These are phyloP conservation scores for Agrochola circellaris DNA, from an alignment of 2,888 invertebrate genomes.

Conservation along the genomic window DNA sequence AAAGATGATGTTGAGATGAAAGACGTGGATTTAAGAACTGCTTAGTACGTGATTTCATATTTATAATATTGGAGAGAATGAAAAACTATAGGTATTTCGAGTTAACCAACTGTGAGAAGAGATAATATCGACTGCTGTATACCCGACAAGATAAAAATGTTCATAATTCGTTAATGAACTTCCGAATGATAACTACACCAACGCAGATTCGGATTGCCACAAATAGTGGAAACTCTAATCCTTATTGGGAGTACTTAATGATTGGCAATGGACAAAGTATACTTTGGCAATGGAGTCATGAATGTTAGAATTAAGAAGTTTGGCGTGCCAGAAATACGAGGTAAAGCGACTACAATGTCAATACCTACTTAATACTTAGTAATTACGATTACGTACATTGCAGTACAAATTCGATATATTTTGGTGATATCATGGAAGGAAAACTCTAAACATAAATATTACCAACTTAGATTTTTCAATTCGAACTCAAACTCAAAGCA, in stretches of 20 bases:
- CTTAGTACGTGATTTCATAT: slow-evolving; percentile 2
- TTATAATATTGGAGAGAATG: background rate
- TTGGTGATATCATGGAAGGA: background rate
- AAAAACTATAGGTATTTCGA: background rate
- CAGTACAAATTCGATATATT: background rate
- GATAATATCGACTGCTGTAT: background rate
- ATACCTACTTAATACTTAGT: background rate
- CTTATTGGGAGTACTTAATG: background rate
- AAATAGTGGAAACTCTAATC: background rate
- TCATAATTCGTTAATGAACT: background rate
- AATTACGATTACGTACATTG: background rate
- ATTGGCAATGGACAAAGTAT: slow-evolving; percentile 1
- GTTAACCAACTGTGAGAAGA: background rate
- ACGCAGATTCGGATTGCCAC: background rate
- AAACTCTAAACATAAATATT: too few relatives aligned
- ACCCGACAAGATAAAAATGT: background rate
- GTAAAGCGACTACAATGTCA: slow-evolving; percentile 3
- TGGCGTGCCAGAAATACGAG: background rate
- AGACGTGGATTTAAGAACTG: slow-evolving; percentile 41
- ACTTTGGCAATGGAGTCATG: background rate
- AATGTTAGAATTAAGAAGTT: background rate
- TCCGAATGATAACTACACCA: background rate
- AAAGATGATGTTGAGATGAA: slow-evolving; percentile 52
- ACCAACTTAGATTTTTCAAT: background rate
- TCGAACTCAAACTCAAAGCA: too few relatives aligned